Evolutionary conservation across 2,888 invertebrate species (phyloP).

Genomic region (Cephus sareptanus): DNA sequence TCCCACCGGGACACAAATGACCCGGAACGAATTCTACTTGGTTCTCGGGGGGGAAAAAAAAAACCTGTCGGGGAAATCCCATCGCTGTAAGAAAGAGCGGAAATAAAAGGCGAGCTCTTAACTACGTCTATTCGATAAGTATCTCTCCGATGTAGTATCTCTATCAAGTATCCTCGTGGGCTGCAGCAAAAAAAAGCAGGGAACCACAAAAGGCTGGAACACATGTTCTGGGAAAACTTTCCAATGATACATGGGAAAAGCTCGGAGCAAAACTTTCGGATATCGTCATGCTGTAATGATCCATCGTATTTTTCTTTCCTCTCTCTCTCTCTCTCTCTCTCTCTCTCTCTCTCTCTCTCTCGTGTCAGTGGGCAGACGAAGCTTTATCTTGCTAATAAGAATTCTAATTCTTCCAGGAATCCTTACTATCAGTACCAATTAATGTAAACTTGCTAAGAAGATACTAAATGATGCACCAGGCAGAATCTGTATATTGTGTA

Average conservation of each 20-base stretch:
- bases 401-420: not conserved
- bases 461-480: too few species aligned
- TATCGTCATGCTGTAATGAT: slow-evolving; percentile 44
- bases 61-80: not conserved
- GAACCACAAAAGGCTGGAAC: slow-evolving; percentile 11
- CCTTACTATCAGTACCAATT: not conserved
- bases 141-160: slow-evolving; percentile 13
- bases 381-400: not conserved
- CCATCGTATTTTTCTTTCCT: slow-evolving; percentile 42
- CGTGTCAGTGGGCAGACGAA: slow-evolving; percentile 4
- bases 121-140: slow-evolving; percentile 24
- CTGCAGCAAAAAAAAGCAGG: slow-evolving; percentile 4
- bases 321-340: slow-evolving; percentile 21
- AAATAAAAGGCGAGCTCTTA: slow-evolving; percentile 6
- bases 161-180: slow-evolving; percentile 18
- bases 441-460: not conserved
- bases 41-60: slow-evolving; percentile 11
- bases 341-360: slow-evolving; percentile 31
- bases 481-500: too few species aligned
- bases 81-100: not conserved
- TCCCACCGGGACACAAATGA: slow-evolving; percentile 24
- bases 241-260: slow-evolving; percentile 37
- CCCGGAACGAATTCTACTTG: slow-evolving; percentile 23
- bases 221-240: slow-evolving; percentile 37
- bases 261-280: slow-evolving; percentile 20